Conservation (phyloP, 2,113 vertebrate genomes). For the Strix aluco region DNA sequence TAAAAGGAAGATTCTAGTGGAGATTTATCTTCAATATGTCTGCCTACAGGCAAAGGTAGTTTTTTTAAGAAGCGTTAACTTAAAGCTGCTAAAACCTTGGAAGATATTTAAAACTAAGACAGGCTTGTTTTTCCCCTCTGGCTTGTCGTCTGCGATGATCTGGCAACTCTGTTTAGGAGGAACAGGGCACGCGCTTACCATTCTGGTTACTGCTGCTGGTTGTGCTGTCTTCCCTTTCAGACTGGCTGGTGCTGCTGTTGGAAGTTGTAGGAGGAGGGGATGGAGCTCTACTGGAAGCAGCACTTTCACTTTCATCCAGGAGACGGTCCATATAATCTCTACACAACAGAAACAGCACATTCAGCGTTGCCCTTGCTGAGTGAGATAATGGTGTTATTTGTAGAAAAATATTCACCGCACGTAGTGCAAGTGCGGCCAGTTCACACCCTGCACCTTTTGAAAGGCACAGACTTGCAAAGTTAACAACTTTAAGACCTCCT, state of each 20-base stretch:
- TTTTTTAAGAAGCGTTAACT: background rate
- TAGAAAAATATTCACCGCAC: background rate
- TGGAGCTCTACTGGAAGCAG: slow-evolving; percentile 85
- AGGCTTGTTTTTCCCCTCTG: background rate
- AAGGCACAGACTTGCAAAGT: background rate
- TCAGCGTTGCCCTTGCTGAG: background rate
- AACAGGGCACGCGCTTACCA: slow-evolving; percentile 72
- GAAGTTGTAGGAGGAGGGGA: slow-evolving; percentile 88
- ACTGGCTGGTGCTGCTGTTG: slow-evolving; percentile 89
- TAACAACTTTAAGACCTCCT: background rate
- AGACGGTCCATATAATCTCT: slow-evolving; percentile 96
- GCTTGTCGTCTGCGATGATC: background rate
- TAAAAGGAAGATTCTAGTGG: background rate
- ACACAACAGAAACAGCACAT: background rate
- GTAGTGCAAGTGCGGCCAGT: background rate
- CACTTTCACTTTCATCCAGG: slow-evolving; percentile 90
- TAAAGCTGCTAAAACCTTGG: too few relatives aligned
- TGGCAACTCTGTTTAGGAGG: too few relatives aligned
- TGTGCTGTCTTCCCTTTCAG: slow-evolving; percentile 83
- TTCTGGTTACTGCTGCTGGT: slow-evolving; percentile 81
- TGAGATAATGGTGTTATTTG: background rate
- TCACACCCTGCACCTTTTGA: accelerated
- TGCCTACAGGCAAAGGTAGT: background rate
- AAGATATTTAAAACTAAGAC: background rate
- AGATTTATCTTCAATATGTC: background rate